Conservation (phyloP, 2,888 invertebrate species). For the Yponomeuta evonymella region DNA sequence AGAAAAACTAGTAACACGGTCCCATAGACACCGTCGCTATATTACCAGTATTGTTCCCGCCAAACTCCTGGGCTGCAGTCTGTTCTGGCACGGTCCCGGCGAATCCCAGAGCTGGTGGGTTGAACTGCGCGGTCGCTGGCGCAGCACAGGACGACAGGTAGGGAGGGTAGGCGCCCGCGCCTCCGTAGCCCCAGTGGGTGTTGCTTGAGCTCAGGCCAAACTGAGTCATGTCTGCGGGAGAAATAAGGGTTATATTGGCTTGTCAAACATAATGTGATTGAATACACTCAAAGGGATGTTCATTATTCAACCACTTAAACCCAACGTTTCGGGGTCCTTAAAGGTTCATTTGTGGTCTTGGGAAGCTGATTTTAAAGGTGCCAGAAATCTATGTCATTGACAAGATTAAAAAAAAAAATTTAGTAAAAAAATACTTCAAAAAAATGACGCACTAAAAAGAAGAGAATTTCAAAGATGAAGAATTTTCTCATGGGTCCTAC, state of each 20-base stretch:
- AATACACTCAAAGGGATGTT: too few relatives aligned
- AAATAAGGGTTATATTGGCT: neutral
- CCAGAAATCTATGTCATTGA: too few relatives aligned
- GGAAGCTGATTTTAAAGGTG: too few relatives aligned
- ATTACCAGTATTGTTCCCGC: slow-evolving; percentile 74
- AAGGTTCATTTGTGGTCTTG: too few relatives aligned
- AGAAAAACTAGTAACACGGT: neutral
- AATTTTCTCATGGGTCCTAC: too few relatives aligned
- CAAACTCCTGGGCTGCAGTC: slow-evolving; percentile 74
- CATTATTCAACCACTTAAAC: too few relatives aligned
- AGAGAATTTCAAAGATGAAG: too few relatives aligned
- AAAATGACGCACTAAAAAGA: too few relatives aligned
- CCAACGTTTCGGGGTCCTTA: too few relatives aligned
- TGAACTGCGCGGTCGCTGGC: slow-evolving; percentile 81
- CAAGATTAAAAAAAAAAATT: too few relatives aligned
- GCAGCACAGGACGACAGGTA: slow-evolving; percentile 89
- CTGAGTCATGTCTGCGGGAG: slow-evolving; percentile 87
- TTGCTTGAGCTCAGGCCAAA: slow-evolving; percentile 90
- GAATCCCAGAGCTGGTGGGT: slow-evolving; percentile 84
- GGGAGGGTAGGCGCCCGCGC: slow-evolving; percentile 90
- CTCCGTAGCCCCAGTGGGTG: slow-evolving; percentile 92
- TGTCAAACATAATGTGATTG: neutral
- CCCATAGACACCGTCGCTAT: neutral
- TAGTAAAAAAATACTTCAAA: too few relatives aligned
- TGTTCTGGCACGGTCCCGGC: slow-evolving; percentile 82